These are phyloP conservation scores for Epizoanthus rinbou DNA, from an alignment of 92 coral and sea anemone genomes.

Conservation along the genomic window DNA sequence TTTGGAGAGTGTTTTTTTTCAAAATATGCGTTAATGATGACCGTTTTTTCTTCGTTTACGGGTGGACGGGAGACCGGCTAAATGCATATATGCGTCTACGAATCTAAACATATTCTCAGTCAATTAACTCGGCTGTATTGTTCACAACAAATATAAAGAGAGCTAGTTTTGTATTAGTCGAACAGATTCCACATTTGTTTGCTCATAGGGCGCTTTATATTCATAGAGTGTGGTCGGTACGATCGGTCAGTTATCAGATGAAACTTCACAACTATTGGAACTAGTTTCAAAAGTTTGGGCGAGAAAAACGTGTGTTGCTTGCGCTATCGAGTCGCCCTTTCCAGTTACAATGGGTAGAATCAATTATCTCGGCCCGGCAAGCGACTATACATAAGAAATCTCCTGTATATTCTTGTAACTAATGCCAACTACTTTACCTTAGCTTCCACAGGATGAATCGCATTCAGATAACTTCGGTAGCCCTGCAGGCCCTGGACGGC, in stretches of 20 bases:
- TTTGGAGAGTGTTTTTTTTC: too few species aligned
- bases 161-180: constrained; percentile 5
- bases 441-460: not conserved
- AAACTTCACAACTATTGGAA: too few species aligned
- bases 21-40: too few species aligned
- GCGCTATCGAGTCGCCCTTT: not conserved
- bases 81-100: too few species aligned
- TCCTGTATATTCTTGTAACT: constrained; percentile 1
- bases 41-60: too few species aligned
- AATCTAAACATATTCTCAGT: too few species aligned
- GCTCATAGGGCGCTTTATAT: too few species aligned
- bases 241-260: too few species aligned
- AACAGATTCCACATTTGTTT: constrained; percentile 7
- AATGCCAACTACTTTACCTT: constrained; percentile 2
- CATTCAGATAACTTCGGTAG: too few species aligned
- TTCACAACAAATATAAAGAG: not conserved
- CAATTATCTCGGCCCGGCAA: not conserved
- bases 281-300: not conserved
- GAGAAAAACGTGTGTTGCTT: not conserved
- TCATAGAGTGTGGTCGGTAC: not conserved
- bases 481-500: too few species aligned
- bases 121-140: not conserved
- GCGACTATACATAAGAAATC: not conserved
- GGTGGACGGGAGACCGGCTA: too few species aligned
- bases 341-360: not conserved